Evolutionary conservation across 2,888 invertebrate species (phyloP).

Genomic region (Ochropacha duplaris): DNA sequence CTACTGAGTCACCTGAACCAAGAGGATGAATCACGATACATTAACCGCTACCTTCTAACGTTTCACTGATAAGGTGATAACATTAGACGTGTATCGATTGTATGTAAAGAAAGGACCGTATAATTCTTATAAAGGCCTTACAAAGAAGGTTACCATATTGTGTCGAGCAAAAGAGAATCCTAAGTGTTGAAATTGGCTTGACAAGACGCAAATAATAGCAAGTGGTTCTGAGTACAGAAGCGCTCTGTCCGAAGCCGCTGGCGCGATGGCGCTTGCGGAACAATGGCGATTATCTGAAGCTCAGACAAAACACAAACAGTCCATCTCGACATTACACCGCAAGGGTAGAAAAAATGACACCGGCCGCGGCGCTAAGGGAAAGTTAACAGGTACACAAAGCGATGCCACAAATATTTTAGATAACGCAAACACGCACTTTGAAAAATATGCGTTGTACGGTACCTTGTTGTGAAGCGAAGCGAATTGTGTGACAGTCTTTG

Average conservation of each 20-base stretch:
- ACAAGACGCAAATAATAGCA: slow-evolving; percentile 37
- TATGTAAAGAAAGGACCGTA: slow-evolving; percentile 38
- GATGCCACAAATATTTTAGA: slow-evolving; percentile 45
- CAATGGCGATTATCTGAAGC: slow-evolving; percentile 65
- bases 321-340: slow-evolving; percentile 53
- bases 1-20: slow-evolving; percentile 50
- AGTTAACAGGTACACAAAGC: slow-evolving; percentile 67
- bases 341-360: slow-evolving; percentile 50
- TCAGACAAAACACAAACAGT: slow-evolving; percentile 66
- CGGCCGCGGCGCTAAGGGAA: slow-evolving; percentile 63
- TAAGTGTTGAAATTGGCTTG: slow-evolving; percentile 32
- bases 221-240: slow-evolving; percentile 57
- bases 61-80: slow-evolving; percentile 61
- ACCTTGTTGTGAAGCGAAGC: slow-evolving; percentile 43
- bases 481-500: slow-evolving; percentile 36
- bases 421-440: slow-evolving; percentile 59
- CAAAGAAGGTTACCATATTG: not conserved
- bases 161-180: slow-evolving; percentile 9
- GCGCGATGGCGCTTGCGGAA: slow-evolving; percentile 65
- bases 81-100: slow-evolving; percentile 49
- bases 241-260: slow-evolving; percentile 59
- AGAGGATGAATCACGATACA: slow-evolving; percentile 56
- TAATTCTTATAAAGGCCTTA: slow-evolving; percentile 13
- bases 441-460: slow-evolving; percentile 59
- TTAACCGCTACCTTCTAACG: slow-evolving; percentile 62